A percentile compares a stretch with the other conserved stretches of the same genome.
Conservation (phyloP, 2,888 invertebrate genomes). For the Steinernema hermaphroditum region DNA sequence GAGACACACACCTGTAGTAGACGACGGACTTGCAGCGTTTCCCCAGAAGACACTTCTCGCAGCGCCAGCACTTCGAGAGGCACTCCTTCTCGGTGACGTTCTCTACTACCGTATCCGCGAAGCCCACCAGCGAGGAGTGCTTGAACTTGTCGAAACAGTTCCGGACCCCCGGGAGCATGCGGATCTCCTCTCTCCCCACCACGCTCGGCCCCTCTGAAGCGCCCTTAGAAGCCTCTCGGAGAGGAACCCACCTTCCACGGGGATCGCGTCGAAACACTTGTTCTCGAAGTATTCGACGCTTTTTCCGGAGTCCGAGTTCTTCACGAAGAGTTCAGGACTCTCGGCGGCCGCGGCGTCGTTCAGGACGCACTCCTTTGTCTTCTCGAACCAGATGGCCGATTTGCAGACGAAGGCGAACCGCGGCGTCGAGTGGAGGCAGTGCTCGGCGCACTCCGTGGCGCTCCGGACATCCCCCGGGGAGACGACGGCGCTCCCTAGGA, state of each 20-base stretch:
- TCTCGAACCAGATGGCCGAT: constrained; percentile 22
- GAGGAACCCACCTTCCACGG: background rate
- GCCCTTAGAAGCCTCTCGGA: background rate
- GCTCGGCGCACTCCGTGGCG: background rate
- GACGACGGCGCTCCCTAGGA: background rate
- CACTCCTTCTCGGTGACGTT: constrained; percentile 39
- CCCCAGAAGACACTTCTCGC: constrained; percentile 33
- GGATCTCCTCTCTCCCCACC: background rate
- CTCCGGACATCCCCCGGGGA: background rate
- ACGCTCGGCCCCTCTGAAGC: background rate
- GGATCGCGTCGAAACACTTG: background rate
- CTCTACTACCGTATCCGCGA: constrained; percentile 38
- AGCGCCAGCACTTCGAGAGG: constrained; percentile 36
- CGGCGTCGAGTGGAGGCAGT: background rate
- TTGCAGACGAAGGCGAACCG: constrained; percentile 20
- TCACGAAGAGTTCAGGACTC: constrained; percentile 2
- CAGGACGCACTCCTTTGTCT: constrained; percentile 30
- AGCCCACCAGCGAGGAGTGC: constrained; percentile 36
- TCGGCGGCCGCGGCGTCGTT: constrained; percentile 6
- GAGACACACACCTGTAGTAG: constrained; percentile 35
- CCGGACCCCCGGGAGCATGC: constrained; percentile 32
- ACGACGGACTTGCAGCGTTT: constrained; percentile 36
- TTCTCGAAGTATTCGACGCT: constrained; percentile 13
- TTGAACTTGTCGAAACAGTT: constrained; percentile 39
- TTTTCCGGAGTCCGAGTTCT: background rate